Base-by-base conservation (phyloP, 2,797 vertebrate genomes). In the Chelonia mydas region DNA sequence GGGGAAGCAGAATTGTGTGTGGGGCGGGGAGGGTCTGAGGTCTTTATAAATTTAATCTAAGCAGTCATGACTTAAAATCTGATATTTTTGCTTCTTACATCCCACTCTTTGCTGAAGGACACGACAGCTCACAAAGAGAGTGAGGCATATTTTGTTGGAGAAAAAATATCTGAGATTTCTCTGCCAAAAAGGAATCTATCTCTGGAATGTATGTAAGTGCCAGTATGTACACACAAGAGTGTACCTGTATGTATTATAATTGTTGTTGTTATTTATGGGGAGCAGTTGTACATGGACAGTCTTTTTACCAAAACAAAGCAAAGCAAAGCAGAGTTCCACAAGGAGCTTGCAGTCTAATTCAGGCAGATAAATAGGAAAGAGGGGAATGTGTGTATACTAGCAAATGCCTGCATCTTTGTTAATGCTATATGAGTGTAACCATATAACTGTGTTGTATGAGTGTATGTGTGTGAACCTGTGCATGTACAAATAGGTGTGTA, bases 31-130 rank as follows among this genome's bases (percentile, higher is more conserved):
- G 41, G 41, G 41, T 81, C 83, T 72, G 91, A 87, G 31, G 80
- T 89, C 54, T 96, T 94, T 90, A 89, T 90, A 95, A 86, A 80
- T 76, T 51, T 91, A 95, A 92, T 93, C 80, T 31, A 91, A 90
- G 86, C 33, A 86, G 89, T 91, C 96, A 74, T 85, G 94, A 90
- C 81, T 95, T 94, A 90, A 82, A 81, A 94, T 87, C 76, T 95
- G 89, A 59, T 93, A 90, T 91, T 91, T 95, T 94, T 96, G 33
- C 85, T 95, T 93, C 65, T 88, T n/a, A 65, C 47, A 33, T 94
- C 90, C 85, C 87, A 82, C 93, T 95, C 90, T 81, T 54, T 88
- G 78, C 54, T 93, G 88, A 92, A 91, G 81, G 72, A 92, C 68
- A 89, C 12, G 79, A 92, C 45, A 96, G 31, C 37, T 96, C 80